Base-by-base conservation (phyloP, 2,888 invertebrate species). In the Marronus borbonicus region DNA sequence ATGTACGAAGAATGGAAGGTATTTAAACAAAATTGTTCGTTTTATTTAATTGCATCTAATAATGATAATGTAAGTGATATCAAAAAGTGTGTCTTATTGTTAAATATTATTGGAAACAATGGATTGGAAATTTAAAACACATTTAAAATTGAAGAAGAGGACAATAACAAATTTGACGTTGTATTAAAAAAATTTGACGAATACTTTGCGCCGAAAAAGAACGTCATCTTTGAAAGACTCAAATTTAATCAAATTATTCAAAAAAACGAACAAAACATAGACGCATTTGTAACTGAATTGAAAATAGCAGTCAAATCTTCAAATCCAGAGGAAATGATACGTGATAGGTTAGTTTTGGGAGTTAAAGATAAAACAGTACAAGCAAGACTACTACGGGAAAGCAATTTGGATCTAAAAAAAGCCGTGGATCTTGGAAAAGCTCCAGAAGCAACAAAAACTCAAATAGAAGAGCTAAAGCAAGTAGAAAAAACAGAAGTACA, bases 381-480 rank as follows among this genome's bases (percentile, higher is more conserved):
- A 28, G 28, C 3, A 28, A 60, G 60, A 20, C 60, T 60, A 36
- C 31, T 64, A 31, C 28, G 31, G 12, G 24, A 62, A 62, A 28
- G 31, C 14, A 7, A 64, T 24, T 10, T 64, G 14, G 31, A 24
- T 1, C 24, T 24, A 24, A 24, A 24, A n/a, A 24, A 24, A 24
- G 2, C 24, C 2, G 24, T 24, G 24, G 24, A 24, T 24, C 24
- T 24, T 24, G 24, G 2, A 24, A 24, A 24, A 24, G 24, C 2
- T 2, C 2, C 24, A 2, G 24, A 24, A 2, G 24, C 14, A 7
- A 14, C 7, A 4, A 64, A 31, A 31, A 31, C 12, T 7, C 64
- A 64, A 14, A 31, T 64, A 64, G 64, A 64, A 64, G 31, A 28
- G 64, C 8, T 36, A 10, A 60, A 55, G 17, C 55, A 55, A 55